Percentiles rank a stretch among this genome's conserved stretches.
These are phyloP conservation scores for Pedionomus torquatus DNA, from an alignment of 2,113 vertebrate genomes.

Conservation along the genomic window DNA sequence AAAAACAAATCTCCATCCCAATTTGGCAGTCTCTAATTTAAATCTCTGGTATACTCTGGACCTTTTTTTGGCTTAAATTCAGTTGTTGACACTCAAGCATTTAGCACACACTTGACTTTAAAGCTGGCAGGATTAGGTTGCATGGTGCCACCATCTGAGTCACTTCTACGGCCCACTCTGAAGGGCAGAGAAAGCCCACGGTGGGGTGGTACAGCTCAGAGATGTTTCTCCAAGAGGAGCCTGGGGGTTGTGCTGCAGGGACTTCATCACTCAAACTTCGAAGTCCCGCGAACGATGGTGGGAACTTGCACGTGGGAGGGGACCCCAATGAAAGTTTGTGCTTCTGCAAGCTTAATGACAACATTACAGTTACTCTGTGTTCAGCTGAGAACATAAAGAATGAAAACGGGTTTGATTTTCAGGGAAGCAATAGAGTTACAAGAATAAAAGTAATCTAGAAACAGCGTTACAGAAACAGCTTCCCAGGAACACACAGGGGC, in stretches of 20 bases:
- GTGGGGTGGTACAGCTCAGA: not conserved
- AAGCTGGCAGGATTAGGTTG: not conserved
- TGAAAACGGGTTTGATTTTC: not conserved
- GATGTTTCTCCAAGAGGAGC: not conserved
- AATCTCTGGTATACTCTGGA: not conserved
- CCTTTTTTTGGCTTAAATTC: not conserved
- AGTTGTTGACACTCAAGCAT: not conserved
- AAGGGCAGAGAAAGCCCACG: not conserved
- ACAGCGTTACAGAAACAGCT: not conserved
- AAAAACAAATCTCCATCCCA: not conserved
- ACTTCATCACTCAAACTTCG: too few relatives aligned
- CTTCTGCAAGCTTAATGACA: not conserved
- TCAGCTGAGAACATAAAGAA: not conserved
- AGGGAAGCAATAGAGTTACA: not conserved
- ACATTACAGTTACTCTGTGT: not conserved
- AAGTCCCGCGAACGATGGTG: not conserved
- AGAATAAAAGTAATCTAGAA: not conserved
- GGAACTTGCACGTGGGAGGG: too few relatives aligned
- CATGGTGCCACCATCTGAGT: not conserved
- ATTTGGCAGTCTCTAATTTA: not conserved
- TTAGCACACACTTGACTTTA: not conserved
- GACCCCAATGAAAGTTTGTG: not conserved
- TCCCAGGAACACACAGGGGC: not conserved
- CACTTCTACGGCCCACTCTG: accelerated
- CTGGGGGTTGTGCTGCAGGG: not conserved